Conservation (phyloP, 2,113 vertebrate species). For the Carassius auratus region DNA sequence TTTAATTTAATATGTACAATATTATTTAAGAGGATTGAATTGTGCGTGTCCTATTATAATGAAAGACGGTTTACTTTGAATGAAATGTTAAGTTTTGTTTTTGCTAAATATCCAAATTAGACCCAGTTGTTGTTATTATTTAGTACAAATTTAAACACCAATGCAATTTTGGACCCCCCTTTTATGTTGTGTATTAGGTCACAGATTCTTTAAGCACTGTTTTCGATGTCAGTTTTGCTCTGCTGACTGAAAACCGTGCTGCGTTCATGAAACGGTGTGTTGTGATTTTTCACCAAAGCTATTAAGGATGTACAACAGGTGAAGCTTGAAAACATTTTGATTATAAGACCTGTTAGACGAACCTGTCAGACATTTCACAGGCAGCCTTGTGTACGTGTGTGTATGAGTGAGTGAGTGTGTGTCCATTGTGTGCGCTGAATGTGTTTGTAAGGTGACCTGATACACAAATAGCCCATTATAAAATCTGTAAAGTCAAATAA, state of each 20-base stretch:
- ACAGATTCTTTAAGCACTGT: slow-evolving; percentile 3
- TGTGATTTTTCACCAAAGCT: slow-evolving; percentile 74
- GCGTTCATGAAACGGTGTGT: slow-evolving; percentile 10
- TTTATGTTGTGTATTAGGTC: not conserved
- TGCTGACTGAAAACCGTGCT: not conserved
- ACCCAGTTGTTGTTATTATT: not conserved
- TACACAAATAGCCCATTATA: slow-evolving; percentile 64
- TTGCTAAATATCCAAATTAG: slow-evolving; percentile 5
- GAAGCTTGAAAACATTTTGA: not conserved
- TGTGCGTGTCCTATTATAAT: not conserved
- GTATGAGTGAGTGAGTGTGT: not conserved
- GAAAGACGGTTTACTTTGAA: not conserved
- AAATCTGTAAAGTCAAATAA: slow-evolving; percentile 62
- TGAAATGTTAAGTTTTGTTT: not conserved
- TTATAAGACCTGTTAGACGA: not conserved
- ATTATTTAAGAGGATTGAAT: slow-evolving; percentile 37
- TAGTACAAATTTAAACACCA: not conserved
- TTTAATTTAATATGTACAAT: slow-evolving; percentile 21
- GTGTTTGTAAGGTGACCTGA: slow-evolving; percentile 47
- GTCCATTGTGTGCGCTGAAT: slow-evolving; percentile 17
- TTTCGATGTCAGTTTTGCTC: not conserved
- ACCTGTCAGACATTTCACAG: not conserved
- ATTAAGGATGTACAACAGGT: slow-evolving; percentile 60
- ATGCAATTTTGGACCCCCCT: too few relatives aligned
- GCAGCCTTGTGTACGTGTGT: slow-evolving; percentile 15